Conservation (phyloP, 2,797 vertebrate species). For the Ataeniobius toweri region DNA sequence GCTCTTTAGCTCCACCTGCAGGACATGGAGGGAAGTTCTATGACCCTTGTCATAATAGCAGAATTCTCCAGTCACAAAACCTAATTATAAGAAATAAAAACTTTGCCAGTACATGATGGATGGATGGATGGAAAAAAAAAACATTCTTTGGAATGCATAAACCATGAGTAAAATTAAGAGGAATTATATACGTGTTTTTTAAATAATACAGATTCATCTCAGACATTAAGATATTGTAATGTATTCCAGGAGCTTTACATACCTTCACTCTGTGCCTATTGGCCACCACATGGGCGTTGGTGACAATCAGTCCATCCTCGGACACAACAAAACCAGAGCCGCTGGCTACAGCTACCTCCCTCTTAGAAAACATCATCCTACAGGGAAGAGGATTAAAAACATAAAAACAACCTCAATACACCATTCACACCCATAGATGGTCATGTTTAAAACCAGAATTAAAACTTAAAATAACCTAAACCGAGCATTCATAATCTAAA, state of each 20-base stretch:
- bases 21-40: not conserved
- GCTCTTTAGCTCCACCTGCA: constrained; percentile 90
- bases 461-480: not conserved
- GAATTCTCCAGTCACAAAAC: not conserved
- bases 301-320: constrained; percentile 94
- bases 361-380: constrained; percentile 84
- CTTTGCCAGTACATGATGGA: not conserved
- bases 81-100: not conserved
- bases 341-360: constrained; percentile 93
- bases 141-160: not conserved
- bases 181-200: not conserved
- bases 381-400: not conserved
- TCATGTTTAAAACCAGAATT: not conserved
- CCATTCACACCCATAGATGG: not conserved
- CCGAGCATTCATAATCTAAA: not conserved
- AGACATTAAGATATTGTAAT: not conserved
- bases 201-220: not conserved
- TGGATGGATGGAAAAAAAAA: not conserved
- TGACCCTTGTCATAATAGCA: not conserved
- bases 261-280: constrained; percentile 92
- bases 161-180: not conserved
- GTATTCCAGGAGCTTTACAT: not conserved
- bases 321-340: constrained; percentile 95
- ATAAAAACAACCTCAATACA: not conserved
- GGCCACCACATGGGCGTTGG: constrained; percentile 95